Base-by-base conservation (phyloP, 2,797 vertebrate genomes). In the Rhynchonycteris naso region DNA sequence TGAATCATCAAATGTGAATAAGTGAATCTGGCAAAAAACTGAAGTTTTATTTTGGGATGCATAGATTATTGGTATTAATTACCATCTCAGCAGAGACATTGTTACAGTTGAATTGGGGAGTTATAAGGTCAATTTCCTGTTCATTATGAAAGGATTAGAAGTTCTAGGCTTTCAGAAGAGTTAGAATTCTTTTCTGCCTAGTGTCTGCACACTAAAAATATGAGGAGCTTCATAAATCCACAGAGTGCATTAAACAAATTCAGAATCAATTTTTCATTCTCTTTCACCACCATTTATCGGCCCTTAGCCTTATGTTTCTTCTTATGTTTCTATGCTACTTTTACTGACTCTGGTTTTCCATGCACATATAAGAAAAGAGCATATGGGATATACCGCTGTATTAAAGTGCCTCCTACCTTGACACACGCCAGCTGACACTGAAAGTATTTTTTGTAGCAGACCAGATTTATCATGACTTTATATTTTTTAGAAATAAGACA, bases 301-400 rank as follows among this genome's bases (percentile, higher is more conserved):
- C 83, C 43, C 74, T 89, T 59, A 74, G 50, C 59, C 19, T 47
- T 72, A 30, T 21, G 2, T 18, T 84, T 56, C 63, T 72, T 86
- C 8, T 52, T 58, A 54, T 74, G 5, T 38, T 92, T 92, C 72
- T 74, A 85, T 30, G 59, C 13, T 58, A 43, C 10, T 79, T 92
- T 85, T 85, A 66, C 66, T 66, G 16, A 52, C n/a, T 58, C 56
- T 80, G 66, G 58, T 74, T 93, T 93, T 68, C 33, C 33, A 90
- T 59, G n/a, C 8, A 30, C 21, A 54, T 33, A 68, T 74, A 33
- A 89, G 80, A 89, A 65, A 30, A 63, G 66, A 89, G 66, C 38
- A 54, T 43, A 33, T 8, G 6, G 38, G 38, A 4, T 18, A 28
- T 68, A 58, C 43, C 66, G 30, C 66, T 59, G 47, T 35, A 47